These are phyloP conservation scores for Arizona elegans DNA, from an alignment of 2,113 vertebrate genomes.

Conservation along the genomic window DNA sequence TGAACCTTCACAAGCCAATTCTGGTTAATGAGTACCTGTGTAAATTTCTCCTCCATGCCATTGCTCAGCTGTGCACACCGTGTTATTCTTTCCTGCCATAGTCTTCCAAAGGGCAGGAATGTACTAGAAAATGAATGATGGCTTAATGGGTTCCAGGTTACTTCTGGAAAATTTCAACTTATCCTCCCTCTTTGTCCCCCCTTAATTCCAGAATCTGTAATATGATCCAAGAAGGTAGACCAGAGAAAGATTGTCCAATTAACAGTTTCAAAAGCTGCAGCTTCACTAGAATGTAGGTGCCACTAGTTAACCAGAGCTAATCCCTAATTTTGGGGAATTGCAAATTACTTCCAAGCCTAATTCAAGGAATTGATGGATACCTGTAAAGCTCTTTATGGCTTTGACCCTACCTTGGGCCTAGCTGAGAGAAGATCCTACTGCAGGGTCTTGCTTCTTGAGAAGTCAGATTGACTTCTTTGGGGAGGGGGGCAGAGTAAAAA, in stretches of 20 bases:
- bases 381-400: not conserved
- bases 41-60: not conserved
- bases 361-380: not conserved
- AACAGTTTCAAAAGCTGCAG: not conserved
- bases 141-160: not conserved
- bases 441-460: not conserved
- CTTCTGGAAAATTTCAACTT: not conserved
- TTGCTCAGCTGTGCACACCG: not conserved
- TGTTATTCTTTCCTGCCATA: conserved; percentile 6
- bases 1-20: not conserved
- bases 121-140: not conserved
- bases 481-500: not conserved
- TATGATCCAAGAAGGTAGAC: not conserved
- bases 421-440: not conserved
- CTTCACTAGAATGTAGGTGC: not conserved
- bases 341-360: not conserved
- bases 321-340: not conserved
- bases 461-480: not conserved
- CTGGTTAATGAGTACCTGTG: not conserved
- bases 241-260: not conserved
- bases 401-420: not conserved
- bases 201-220: not conserved
- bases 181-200: not conserved
- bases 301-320: not conserved
- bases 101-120: not conserved